Evolutionary conservation across 2,797 vertebrate genomes (phyloP).

Genomic region (Natrix natrix): DNA sequence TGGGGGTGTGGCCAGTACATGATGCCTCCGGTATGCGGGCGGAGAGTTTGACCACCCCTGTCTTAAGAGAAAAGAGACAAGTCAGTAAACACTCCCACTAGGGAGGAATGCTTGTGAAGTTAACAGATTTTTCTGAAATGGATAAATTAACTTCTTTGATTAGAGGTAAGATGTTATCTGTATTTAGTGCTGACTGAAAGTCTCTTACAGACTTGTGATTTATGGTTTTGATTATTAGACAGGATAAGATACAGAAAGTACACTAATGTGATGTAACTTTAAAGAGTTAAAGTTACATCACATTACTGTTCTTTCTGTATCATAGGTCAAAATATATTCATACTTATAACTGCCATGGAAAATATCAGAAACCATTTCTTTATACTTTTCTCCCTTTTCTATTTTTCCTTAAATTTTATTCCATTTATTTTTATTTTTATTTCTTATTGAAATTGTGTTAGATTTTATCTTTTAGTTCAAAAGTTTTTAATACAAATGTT

Average conservation of each 20-base stretch:
- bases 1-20: too few species aligned
- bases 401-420: background rate
- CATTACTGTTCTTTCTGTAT: too few species aligned
- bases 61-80: background rate
- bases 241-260: background rate
- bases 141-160: background rate
- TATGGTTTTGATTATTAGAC: background rate
- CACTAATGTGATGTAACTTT: background rate
- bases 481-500: background rate
- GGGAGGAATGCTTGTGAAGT: background rate
- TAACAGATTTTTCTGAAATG: background rate
- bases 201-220: background rate
- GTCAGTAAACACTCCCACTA: background rate
- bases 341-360: background rate
- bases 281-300: background rate
- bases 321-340: background rate
- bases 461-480: background rate
- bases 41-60: too few species aligned
- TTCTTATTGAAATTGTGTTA: background rate
- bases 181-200: background rate
- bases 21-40: accelerated
- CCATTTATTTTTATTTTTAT: background rate
- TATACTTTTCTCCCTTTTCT: background rate
- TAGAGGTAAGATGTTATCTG: background rate
- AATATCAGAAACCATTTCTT: background rate